Evolutionary conservation across 2,888 invertebrate genomes (phyloP).

Genomic region (Nymphalis c-album): DNA sequence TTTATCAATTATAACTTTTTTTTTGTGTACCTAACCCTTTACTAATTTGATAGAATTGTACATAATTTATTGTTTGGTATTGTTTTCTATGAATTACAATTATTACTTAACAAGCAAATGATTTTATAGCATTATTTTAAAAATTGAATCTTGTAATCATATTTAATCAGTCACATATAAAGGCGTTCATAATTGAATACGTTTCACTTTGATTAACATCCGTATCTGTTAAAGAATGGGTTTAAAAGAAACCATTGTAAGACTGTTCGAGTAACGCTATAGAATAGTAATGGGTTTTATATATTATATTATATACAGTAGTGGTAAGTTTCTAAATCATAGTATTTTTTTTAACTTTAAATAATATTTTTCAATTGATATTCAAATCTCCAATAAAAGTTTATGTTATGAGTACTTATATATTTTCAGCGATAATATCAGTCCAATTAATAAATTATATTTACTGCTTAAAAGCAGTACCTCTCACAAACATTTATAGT

Average conservation of each 20-base stretch:
- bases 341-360: not conserved
- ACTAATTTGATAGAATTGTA: too few relatives aligned
- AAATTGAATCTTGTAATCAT: constrained; percentile 5
- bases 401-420: not conserved
- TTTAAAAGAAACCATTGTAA: constrained; percentile 17
- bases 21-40: not conserved
- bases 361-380: not conserved
- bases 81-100: too few relatives aligned
- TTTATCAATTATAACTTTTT: not conserved
- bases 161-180: constrained; percentile 33
- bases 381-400: not conserved
- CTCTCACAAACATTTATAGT: not conserved
- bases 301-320: not conserved
- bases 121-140: not conserved
- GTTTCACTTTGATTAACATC: constrained; percentile 30
- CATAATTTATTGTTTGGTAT: too few relatives aligned
- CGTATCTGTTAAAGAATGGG: constrained; percentile 20
- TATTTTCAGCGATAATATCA: constrained; percentile 25
- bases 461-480: constrained; percentile 18
- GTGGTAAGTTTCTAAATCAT: not conserved
- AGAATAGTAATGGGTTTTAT: not conserved
- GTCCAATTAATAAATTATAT: constrained; percentile 6
- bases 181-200: constrained; percentile 27
- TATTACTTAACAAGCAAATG: too few relatives aligned
- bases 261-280: constrained; percentile 4